Evolutionary conservation across 2,113 vertebrate genomes (phyloP).

Genomic region (Rhadina sibilatrix): DNA sequence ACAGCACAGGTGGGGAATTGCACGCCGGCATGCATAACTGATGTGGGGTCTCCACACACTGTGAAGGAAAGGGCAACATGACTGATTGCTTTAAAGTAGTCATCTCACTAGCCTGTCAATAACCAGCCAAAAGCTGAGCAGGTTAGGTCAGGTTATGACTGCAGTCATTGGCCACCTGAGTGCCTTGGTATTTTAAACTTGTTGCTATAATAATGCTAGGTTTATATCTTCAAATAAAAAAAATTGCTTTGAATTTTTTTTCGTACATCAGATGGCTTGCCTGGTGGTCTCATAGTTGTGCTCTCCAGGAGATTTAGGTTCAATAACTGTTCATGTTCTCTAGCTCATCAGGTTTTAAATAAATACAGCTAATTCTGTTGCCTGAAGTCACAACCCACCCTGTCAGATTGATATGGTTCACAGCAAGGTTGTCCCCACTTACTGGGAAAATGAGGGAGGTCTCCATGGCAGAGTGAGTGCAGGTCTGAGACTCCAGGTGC

Average conservation of each 20-base stretch:
- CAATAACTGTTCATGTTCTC: neutral
- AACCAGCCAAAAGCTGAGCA: neutral
- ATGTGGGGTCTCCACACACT: neutral
- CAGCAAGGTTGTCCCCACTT: neutral
- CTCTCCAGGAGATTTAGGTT: conserved; percentile 1
- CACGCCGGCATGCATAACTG: neutral
- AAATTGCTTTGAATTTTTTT: neutral
- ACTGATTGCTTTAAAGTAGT: conserved; percentile 22
- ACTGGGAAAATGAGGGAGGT: neutral
- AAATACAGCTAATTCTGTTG: conserved; percentile 45
- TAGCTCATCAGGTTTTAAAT: neutral
- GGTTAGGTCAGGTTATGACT: conserved; percentile 45
- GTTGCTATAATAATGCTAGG: neutral
- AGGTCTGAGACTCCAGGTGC: neutral
- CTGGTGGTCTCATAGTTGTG: conserved; percentile 8
- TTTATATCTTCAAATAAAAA: conserved; percentile 7
- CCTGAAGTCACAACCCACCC: neutral
- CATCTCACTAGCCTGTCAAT: conserved; percentile 20
- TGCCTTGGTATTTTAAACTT: conserved; percentile 14
- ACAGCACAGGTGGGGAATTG: conserved; percentile 25
- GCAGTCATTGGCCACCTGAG: neutral
- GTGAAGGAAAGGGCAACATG: neutral
- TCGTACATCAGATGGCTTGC: neutral
- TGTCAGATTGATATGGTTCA: neutral
- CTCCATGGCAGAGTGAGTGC: neutral